Base-by-base conservation (phyloP, 2,888 invertebrate species). In the Cartodere bifasciata region DNA sequence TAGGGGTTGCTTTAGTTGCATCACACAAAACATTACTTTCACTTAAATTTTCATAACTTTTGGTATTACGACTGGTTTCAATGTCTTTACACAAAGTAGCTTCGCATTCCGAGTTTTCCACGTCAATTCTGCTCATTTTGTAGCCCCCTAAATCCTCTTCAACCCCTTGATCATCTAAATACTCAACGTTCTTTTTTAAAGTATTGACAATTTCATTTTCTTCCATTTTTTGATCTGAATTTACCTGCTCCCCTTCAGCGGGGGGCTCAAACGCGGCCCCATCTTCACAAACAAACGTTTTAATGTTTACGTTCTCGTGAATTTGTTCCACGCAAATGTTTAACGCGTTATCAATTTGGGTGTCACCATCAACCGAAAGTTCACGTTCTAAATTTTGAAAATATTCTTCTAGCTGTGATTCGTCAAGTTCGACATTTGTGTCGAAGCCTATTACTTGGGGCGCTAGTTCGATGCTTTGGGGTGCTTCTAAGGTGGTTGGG, bases 311-410 rank as follows among this genome's bases (percentile, higher is more conserved):
- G n/a, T n/a, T n/a, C n/a, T n/a, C n/a, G n/a, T n/a, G n/a, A n/a
- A n/a, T n/a, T n/a, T n/a, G n/a, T n/a, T n/a, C n/a, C n/a, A n/a
- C n/a, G n/a, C n/a, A n/a, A n/a, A n/a, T n/a, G n/a, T n/a, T n/a
- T n/a, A n/a, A n/a, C n/a, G n/a, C n/a, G n/a, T n/a, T n/a, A n/a
- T 32, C 15, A 21, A 24, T 29, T 22, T 23, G 14, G 12, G 17
- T 21, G 23, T 32, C 35, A 31, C 16, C n/a, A 27, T 11, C 28
- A 22, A 31, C 25, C 24, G 49, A 47, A 14, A 39, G 42, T 39
- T 56, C 56, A 13, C 50, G 37, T 37, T 60, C 61, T 15, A 61
- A 40, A 29, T 54, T 49, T 21, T 56, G 53, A 23, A 56, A 41
- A 43, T 58, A 55, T 28, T 56, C 44, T 31, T 56, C 50, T 14